A percentile compares a stretch with the other conserved stretches of the same genome.
phyloP scores from a whole-genome alignment of 1,140 invertebrate genomes.

The Drosophila tropicalis region DNA sequence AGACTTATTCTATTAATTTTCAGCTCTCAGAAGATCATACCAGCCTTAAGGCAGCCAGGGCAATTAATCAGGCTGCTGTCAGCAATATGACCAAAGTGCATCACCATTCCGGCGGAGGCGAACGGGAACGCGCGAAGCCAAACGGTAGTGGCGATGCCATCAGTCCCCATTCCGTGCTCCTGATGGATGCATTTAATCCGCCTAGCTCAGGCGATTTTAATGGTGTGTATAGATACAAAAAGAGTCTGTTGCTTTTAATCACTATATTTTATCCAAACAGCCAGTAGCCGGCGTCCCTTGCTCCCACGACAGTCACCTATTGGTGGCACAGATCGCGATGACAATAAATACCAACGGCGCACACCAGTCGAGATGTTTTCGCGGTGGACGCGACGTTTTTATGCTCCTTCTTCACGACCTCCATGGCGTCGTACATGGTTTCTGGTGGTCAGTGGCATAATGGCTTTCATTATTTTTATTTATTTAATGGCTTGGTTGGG shows the following conservation, averaged over 20 bases:
- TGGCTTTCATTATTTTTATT: slow-evolving; percentile 71
- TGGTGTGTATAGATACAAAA: slow-evolving; percentile 37
- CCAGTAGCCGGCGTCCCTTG: slow-evolving; percentile 73
- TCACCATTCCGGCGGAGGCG: slow-evolving; percentile 62
- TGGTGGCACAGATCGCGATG: slow-evolving; percentile 79
- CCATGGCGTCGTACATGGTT: slow-evolving; percentile 83
- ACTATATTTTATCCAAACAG: slow-evolving; percentile 23
- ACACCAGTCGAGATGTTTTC: slow-evolving; percentile 80
- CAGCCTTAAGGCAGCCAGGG: slow-evolving; percentile 46
- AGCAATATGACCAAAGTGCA: slow-evolving; percentile 81
- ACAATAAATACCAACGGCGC: slow-evolving; percentile 82
- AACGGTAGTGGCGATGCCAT: slow-evolving; percentile 56
- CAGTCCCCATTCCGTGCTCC: slow-evolving; percentile 82
- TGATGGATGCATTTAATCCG: slow-evolving; percentile 82
- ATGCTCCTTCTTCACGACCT: slow-evolving; percentile 80
- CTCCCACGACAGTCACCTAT: slow-evolving; percentile 79
- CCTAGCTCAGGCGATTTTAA: slow-evolving; percentile 68
- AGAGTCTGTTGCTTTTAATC: neutral
- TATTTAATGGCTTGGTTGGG: slow-evolving; percentile 80
- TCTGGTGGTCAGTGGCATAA: slow-evolving; percentile 68
- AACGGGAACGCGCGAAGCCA: slow-evolving; percentile 68
- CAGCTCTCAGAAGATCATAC: slow-evolving; percentile 69
- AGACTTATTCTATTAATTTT: neutral
- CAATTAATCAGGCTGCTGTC: slow-evolving; percentile 45
- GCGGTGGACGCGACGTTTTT: slow-evolving; percentile 82